These are phyloP conservation scores for Dinocampus coccinellae DNA, from an alignment of 2,888 invertebrate species.

Conservation along the genomic window DNA sequence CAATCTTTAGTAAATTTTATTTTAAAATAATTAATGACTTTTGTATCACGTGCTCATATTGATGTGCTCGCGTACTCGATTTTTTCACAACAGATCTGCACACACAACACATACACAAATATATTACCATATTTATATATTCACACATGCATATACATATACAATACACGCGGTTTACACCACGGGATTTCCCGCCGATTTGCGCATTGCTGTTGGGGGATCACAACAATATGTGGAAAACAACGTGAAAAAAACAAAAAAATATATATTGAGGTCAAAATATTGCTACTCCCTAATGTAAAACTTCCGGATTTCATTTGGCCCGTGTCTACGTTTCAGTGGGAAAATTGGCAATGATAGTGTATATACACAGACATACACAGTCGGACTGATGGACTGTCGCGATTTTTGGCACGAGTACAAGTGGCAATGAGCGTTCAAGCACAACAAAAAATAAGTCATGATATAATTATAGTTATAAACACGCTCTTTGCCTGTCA, in stretches of 20 bases:
- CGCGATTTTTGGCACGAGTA: background rate
- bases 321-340: background rate
- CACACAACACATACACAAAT: background rate
- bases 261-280: background rate
- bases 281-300: background rate
- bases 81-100: background rate
- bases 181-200: constrained; percentile 11
- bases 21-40: background rate
- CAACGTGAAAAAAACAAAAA: background rate
- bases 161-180: background rate
- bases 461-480: constrained; percentile 4
- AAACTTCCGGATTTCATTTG: constrained; percentile 17
- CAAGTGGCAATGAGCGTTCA: background rate
- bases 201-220: background rate
- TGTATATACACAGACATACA: background rate
- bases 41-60: background rate
- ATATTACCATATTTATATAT: too few species aligned
- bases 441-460: constrained; percentile 31
- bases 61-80: background rate
- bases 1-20: too few species aligned
- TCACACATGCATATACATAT: background rate
- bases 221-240: background rate
- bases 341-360: background rate
- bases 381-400: background rate
- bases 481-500: background rate